Conservation (phyloP, 2,888 invertebrate genomes). For the Drosophila eohydei region DNA sequence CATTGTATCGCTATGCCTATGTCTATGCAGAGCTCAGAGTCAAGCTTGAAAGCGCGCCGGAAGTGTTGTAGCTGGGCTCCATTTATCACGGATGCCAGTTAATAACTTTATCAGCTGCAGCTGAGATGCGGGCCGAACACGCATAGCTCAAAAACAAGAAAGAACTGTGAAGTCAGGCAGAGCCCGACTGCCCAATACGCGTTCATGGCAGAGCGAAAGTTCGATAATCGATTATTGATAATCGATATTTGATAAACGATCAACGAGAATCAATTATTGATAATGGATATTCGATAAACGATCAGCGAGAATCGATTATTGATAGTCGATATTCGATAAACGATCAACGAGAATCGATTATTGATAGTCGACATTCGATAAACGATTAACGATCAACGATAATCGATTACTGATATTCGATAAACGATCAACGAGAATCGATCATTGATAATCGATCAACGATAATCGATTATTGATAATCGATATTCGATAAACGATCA, state of each 20-base stretch:
- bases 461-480: too few species aligned
- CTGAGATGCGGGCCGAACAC: constrained; percentile 50
- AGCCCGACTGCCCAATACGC: not conserved
- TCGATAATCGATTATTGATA: not conserved
- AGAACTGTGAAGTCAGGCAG: not conserved
- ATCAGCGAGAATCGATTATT: too few species aligned
- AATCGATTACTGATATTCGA: too few species aligned
- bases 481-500: too few species aligned
- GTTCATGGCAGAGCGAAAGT: not conserved
- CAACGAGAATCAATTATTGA: not conserved
- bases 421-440: too few species aligned
- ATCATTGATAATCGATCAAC: too few species aligned
- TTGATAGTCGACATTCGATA: too few species aligned
- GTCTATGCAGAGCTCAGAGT: not conserved
- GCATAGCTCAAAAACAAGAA: not conserved
- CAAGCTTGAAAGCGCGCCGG: constrained; percentile 54
- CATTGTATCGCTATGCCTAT: constrained; percentile 1
- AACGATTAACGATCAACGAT: too few species aligned
- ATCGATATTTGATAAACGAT: not conserved
- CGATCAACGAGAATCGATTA: too few species aligned
- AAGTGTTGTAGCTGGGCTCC: constrained; percentile 56
- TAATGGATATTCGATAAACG: too few species aligned
- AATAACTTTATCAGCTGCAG: constrained; percentile 61
- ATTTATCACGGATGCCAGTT: constrained; percentile 66
- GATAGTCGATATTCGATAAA: too few species aligned